Percentiles rank a stretch among this genome's conserved stretches.
These are phyloP conservation scores for Oxycera nigricornis DNA, from an alignment of 2,888 invertebrate genomes.

Conservation along the genomic window DNA sequence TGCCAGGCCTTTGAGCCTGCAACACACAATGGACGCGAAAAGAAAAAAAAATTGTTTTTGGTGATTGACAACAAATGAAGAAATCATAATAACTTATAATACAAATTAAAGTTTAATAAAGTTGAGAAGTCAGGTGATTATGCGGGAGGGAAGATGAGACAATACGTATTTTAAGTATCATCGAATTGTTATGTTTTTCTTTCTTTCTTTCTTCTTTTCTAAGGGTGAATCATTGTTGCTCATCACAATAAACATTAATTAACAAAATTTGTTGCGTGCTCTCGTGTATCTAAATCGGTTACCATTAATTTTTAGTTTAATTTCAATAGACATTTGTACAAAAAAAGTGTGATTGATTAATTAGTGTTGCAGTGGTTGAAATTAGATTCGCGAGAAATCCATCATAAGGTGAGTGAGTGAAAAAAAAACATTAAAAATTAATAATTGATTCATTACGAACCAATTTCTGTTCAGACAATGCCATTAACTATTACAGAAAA, in stretches of 20 bases:
- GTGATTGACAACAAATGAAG: constrained; percentile 55
- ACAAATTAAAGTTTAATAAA: constrained; percentile 40
- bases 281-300: neutral
- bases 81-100: constrained; percentile 46
- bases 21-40: constrained; percentile 62
- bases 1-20: constrained; percentile 95
- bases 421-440: too few relatives aligned
- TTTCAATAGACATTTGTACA: constrained; percentile 35
- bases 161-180: constrained; percentile 51
- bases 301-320: constrained; percentile 37
- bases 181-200: neutral
- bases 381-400: neutral
- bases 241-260: neutral
- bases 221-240: too few relatives aligned
- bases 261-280: constrained; percentile 18
- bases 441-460: too few relatives aligned
- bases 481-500: too few relatives aligned
- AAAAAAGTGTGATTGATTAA: too few relatives aligned
- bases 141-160: neutral
- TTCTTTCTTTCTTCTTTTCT: neutral
- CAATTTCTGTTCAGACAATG: too few relatives aligned
- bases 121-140: constrained; percentile 20
- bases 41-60: constrained; percentile 62
- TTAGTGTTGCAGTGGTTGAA: constrained; percentile 17
- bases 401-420: too few relatives aligned